Percentiles rank a stretch among this genome's conserved stretches.
These are phyloP conservation scores for Microtus pennsylvanicus DNA, from an alignment of 2,113 vertebrate species.

Conservation along the genomic window DNA sequence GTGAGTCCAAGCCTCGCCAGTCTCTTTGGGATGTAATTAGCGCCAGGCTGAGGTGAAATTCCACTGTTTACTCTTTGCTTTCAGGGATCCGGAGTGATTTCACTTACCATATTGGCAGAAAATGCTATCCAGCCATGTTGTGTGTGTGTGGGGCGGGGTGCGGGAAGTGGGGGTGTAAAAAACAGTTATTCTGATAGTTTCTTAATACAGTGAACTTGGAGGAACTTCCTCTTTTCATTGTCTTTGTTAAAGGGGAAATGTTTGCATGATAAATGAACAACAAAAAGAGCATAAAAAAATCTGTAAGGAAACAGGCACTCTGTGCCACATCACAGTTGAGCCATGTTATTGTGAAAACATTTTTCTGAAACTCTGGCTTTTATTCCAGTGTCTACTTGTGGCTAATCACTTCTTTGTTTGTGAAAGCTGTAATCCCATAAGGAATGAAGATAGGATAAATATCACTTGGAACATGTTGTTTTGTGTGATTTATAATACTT, in stretches of 20 bases:
- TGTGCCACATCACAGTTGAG: constrained; percentile 14
- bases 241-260: constrained; percentile 50
- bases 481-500: constrained; percentile 35
- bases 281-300: not conserved
- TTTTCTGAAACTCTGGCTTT: constrained; percentile 64
- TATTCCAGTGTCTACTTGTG: constrained; percentile 58
- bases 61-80: constrained; percentile 15
- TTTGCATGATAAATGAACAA: constrained; percentile 49
- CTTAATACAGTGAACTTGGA: constrained; percentile 46
- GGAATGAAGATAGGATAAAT: constrained; percentile 51
- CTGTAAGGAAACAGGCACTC: constrained; percentile 1
- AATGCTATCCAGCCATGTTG: constrained; percentile 35
- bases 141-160: not conserved
- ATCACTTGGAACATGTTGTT: constrained; percentile 28
- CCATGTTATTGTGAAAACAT: constrained; percentile 1
- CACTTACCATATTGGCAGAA: not conserved
- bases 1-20: not conserved
- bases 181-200: constrained; percentile 58
- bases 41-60: constrained; percentile 52
- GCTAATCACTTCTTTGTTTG: constrained; percentile 65
- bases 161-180: constrained; percentile 60
- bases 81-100: constrained; percentile 39
- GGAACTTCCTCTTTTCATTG: constrained; percentile 70
- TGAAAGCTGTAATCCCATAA: constrained; percentile 62
- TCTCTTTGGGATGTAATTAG: constrained; percentile 49